Base-by-base conservation (phyloP, 2,888 invertebrate species). In the Gari tellinella region DNA sequence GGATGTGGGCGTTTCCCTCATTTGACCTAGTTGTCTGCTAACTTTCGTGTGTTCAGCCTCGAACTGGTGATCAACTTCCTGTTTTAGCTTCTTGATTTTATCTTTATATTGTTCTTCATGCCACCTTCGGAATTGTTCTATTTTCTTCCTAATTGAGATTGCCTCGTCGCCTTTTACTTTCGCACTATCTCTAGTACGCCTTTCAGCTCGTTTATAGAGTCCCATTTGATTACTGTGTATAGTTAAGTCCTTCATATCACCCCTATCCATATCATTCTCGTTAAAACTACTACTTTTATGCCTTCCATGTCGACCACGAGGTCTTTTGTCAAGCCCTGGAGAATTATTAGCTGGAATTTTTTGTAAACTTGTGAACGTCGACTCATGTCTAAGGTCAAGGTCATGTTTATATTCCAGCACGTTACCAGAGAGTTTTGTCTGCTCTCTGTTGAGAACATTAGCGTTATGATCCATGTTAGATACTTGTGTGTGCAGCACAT, bases 51-150 rank as follows among this genome's bases (percentile, higher is more conserved):
- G 72, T 45, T 84, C 84, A 0, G 72, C 80, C 17, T 82, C 83
- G 48, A 74, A 83, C 23, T 84, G 82, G 52, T 78, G 69, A 48
- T 85, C 85, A 5, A 79, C 80, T 52, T 86, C 86, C 56, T 84
- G 81, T 69, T 85, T 86, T 7, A 88, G 62, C 49, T 78, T 81
- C 43, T 84, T 83, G 19, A 87, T 72, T 64, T 88, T 88, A 21
- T 86, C 84, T 26, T 78, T 74, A 67, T 86, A 85, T 61, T 88
- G 87, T 49, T 87, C 88, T 48, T 89, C 88, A 55, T 89, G 88
- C 87, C 88, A 89, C 38, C 81, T 81, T 43, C 86, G 72, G 66
- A 86, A 89, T 73, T 88, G 87, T 61, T 89, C 89, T 41, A 89
- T 88, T 75, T 88, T 88, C 63, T 88, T 83, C 17, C 88, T 67